Conservation (phyloP, 2,888 invertebrate genomes). For the Hemicrepidius hirtus region DNA sequence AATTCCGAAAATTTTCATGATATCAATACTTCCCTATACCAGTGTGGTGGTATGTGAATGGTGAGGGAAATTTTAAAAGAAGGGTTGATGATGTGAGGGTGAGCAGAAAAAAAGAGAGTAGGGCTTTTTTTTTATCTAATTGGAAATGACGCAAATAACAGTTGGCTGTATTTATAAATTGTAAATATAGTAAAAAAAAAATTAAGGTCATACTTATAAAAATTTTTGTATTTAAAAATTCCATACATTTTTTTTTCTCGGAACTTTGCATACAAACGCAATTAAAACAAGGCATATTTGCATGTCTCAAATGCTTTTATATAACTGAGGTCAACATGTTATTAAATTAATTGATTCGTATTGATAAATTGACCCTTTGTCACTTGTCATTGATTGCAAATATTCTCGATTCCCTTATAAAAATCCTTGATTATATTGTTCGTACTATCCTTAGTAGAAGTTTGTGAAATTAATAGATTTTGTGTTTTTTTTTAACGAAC, state of each 20-base stretch:
- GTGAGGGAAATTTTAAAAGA: no score
- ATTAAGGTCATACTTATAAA: no score
- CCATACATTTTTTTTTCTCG: slow-evolving; percentile 9
- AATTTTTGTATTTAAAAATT: neutral
- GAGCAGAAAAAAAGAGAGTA: no score
- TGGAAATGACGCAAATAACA: no score
- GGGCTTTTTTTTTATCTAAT: no score
- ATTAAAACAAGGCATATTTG: slow-evolving; percentile 37
- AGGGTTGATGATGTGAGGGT: no score
- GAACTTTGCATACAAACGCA: slow-evolving; percentile 2
- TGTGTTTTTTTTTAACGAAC: neutral
- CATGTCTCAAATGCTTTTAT: slow-evolving; percentile 25
- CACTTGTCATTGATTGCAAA: slow-evolving; percentile 44
- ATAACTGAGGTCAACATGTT: slow-evolving; percentile 46
- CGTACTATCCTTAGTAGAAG: neutral
- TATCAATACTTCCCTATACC: no score
- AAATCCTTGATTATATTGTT: slow-evolving; percentile 11
- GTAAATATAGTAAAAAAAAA: no score
- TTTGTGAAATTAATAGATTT: slow-evolving; percentile 1
- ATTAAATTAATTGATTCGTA: slow-evolving; percentile 51
- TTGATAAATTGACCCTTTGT: slow-evolving; percentile 45
- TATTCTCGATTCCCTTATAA: slow-evolving; percentile 13
- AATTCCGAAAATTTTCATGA: no score
- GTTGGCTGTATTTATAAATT: no score
- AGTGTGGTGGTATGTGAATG: no score